Conservation (phyloP, 1,140 invertebrate genomes). For the Listronotus bonariensis region DNA sequence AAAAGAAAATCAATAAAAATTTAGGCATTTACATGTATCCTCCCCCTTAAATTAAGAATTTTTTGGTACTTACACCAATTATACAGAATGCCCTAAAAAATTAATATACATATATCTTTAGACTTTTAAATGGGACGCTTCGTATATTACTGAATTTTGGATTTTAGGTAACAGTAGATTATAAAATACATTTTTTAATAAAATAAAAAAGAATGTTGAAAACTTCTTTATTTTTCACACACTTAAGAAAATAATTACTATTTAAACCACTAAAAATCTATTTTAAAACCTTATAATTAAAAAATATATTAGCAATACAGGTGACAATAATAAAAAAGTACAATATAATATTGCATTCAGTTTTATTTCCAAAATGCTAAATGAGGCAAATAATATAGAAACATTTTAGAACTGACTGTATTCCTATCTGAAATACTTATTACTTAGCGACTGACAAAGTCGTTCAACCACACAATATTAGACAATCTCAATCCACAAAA, state of each 20-base stretch:
- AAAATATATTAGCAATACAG: constrained; percentile 10
- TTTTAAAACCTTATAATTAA: constrained; percentile 4
- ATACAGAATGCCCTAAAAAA: too few species aligned
- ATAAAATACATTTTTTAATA: too few species aligned
- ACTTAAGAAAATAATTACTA: constrained; percentile 22
- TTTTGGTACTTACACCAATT: too few species aligned
- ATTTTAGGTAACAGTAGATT: too few species aligned
- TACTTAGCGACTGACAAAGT: background rate
- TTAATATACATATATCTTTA: too few species aligned
- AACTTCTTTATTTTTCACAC: constrained; percentile 14
- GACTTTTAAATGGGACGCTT: too few species aligned
- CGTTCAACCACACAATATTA: background rate
- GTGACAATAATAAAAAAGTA: constrained; percentile 2
- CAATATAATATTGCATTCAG: background rate
- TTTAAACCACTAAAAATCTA: constrained; percentile 14
- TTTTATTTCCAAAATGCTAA: too few species aligned
- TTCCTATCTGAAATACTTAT: background rate
- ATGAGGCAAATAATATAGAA: too few species aligned
- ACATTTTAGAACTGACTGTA: background rate
- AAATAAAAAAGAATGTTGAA: background rate
- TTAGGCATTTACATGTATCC: too few species aligned
- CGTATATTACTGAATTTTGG: too few species aligned
- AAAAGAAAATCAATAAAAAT: too few species aligned
- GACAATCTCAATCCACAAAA: constrained; percentile 10
- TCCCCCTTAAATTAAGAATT: too few species aligned